A percentile compares a stretch with the other conserved stretches of the same genome.
Evolutionary conservation across 2,797 vertebrate species (phyloP).

Genomic region (Discoglossus pictus): DNA sequence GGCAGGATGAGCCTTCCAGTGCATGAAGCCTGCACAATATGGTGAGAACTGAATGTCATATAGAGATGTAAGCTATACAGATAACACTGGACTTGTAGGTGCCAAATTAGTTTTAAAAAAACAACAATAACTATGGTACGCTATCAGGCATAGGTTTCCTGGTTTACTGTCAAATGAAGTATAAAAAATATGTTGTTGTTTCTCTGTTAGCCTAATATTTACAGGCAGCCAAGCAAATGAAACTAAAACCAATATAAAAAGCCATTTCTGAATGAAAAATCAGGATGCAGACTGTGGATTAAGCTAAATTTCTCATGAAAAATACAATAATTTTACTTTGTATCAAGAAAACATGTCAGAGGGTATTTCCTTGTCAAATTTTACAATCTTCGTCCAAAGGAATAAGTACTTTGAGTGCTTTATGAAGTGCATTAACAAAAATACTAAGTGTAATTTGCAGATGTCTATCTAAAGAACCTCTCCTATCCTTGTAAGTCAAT

Average conservation of each 20-base stretch:
- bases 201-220: slow-evolving; percentile 78
- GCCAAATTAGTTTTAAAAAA: slow-evolving; percentile 54
- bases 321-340: slow-evolving; percentile 74
- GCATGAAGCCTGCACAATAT: not conserved
- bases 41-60: slow-evolving; percentile 1
- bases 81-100: slow-evolving; percentile 19
- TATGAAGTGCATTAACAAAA: slow-evolving; percentile 80
- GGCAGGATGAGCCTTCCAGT: not conserved
- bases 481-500: slow-evolving; percentile 91
- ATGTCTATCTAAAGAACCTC: slow-evolving; percentile 47
- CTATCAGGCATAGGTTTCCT: slow-evolving; percentile 58
- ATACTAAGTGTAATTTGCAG: slow-evolving; percentile 62
- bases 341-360: slow-evolving; percentile 71
- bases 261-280: slow-evolving; percentile 61
- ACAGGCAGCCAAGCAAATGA: slow-evolving; percentile 70
- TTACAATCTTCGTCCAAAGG: slow-evolving; percentile 71
- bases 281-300: slow-evolving; percentile 67
- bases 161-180: slow-evolving; percentile 71
- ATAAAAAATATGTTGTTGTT: slow-evolving; percentile 80
- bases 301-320: slow-evolving; percentile 67
- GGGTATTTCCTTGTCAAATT: slow-evolving; percentile 68
- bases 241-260: slow-evolving; percentile 65
- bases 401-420: slow-evolving; percentile 73
- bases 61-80: slow-evolving; percentile 50
- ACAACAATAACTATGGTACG: slow-evolving; percentile 58